These are phyloP conservation scores for Gallinago undulata DNA, from an alignment of 2,113 vertebrate genomes.

Conservation along the genomic window DNA sequence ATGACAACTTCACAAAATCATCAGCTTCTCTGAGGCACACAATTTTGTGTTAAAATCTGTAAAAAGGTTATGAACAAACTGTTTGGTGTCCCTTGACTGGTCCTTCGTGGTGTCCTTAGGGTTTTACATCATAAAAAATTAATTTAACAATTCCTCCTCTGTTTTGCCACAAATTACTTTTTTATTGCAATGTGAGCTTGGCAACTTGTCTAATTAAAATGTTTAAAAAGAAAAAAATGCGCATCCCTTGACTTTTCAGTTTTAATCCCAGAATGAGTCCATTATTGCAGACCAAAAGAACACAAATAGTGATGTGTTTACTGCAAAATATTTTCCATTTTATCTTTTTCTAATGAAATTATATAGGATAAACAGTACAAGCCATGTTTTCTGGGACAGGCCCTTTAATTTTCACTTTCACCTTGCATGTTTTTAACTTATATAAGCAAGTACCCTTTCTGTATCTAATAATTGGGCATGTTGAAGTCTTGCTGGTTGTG, in stretches of 20 bases:
- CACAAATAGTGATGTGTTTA: neutral
- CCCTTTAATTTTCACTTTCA: neutral
- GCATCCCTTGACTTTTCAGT: neutral
- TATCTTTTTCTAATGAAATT: neutral
- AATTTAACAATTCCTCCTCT: conserved; percentile 1
- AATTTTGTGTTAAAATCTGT: neutral
- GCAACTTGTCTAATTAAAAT: neutral
- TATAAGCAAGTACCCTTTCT: neutral
- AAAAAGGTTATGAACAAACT: neutral
- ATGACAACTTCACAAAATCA: neutral
- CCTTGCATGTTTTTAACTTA: neutral
- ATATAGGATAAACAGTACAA: neutral
- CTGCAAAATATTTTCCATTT: neutral
- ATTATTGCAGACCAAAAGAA: neutral
- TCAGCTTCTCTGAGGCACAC: neutral
- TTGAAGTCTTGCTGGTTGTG: neutral
- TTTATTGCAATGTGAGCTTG: neutral
- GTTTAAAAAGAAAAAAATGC: neutral
- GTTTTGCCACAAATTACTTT: neutral
- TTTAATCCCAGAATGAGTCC: neutral
- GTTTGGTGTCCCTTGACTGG: neutral
- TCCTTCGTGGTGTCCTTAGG: neutral
- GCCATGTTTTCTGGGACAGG: neutral
- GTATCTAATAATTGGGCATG: neutral
- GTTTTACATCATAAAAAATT: neutral